Evolutionary conservation across 2,888 invertebrate genomes (phyloP).

Genomic region (Hydriomena furcata): DNA sequence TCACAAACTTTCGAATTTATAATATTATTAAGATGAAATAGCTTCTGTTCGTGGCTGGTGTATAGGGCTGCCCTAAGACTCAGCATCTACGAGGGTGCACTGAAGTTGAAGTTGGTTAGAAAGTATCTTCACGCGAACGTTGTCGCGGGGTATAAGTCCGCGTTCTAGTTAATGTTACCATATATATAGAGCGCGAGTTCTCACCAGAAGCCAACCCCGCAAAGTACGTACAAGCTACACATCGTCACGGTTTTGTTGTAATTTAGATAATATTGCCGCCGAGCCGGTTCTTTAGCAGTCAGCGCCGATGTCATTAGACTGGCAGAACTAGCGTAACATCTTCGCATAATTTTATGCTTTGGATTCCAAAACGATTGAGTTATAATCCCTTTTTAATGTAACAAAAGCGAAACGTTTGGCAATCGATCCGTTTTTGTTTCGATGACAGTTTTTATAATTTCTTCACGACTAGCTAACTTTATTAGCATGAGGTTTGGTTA

Average conservation of each 20-base stretch:
- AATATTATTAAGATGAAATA: no score
- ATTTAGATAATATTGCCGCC: slow-evolving; percentile 57
- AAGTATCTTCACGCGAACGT: no score
- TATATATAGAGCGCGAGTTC: slow-evolving; percentile 6
- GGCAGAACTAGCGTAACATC: slow-evolving; percentile 31
- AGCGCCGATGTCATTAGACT: slow-evolving; percentile 33
- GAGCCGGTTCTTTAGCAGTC: slow-evolving; percentile 34
- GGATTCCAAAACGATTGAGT: slow-evolving; percentile 10
- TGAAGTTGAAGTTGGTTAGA: no score
- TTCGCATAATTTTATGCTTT: slow-evolving; percentile 29
- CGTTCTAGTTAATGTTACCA: no score
- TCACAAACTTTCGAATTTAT: no score
- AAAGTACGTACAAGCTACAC: slow-evolving; percentile 55
- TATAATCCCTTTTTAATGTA: slow-evolving; percentile 7
- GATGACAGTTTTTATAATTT: slow-evolving; percentile 7
- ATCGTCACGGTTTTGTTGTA: slow-evolving; percentile 66
- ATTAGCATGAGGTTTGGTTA: slow-evolving; percentile 16
- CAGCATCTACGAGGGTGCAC: no score
- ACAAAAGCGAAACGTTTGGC: slow-evolving; percentile 1
- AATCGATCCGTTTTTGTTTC: background rate
- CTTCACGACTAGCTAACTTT: slow-evolving; percentile 3
- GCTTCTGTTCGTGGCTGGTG: no score
- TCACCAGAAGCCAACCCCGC: slow-evolving; percentile 2
- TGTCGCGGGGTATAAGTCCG: no score
- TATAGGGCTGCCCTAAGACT: no score